Percentiles rank a stretch among this genome's conserved stretches.
These are phyloP conservation scores for Anolis apletophallus DNA, from an alignment of 2,797 vertebrate species.

Conservation along the genomic window DNA sequence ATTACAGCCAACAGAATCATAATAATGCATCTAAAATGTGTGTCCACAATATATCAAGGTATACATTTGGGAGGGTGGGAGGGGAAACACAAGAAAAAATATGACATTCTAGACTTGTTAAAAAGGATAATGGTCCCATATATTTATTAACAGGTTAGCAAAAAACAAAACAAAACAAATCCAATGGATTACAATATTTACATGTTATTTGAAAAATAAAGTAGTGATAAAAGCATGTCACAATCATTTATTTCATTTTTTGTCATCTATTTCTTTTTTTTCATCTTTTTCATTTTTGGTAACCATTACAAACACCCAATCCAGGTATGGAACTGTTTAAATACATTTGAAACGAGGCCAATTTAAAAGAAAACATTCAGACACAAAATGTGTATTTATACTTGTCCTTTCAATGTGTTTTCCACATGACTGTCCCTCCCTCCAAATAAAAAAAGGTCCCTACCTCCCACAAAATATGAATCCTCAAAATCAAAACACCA, in stretches of 20 bases:
- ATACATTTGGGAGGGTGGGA: conserved; percentile 76
- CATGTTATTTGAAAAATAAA: conserved; percentile 95
- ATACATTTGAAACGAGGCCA: conserved; percentile 82
- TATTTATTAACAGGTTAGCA: conserved; percentile 99
- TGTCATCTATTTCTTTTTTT: conserved; percentile 73
- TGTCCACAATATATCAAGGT: conserved; percentile 81
- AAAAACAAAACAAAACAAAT: conserved; percentile 84
- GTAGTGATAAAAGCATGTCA: conserved; percentile 96
- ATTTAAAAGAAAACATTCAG: conserved; percentile 80
- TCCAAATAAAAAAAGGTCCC: conserved; percentile 61
- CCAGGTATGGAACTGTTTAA: conserved; percentile 82
- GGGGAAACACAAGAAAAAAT: conserved; percentile 74
- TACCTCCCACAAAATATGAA: conserved; percentile 71
- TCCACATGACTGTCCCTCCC: conserved; percentile 72
- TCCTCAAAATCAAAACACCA: conserved; percentile 79
- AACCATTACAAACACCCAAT: conserved; percentile 82
- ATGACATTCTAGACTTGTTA: conserved; percentile 83
- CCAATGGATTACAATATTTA: conserved; percentile 99
- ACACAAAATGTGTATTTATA: conserved; percentile 79
- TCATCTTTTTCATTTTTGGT: conserved; percentile 77
- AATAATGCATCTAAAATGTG: conserved; percentile 83
- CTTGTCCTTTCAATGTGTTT: conserved; percentile 74
- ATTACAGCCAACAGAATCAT: conserved; percentile 85
- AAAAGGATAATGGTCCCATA: conserved; percentile 89
- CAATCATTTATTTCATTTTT: conserved; percentile 83